These are phyloP conservation scores for Euglossa dilemma DNA, from an alignment of 1,140 invertebrate genomes.

Conservation along the genomic window DNA sequence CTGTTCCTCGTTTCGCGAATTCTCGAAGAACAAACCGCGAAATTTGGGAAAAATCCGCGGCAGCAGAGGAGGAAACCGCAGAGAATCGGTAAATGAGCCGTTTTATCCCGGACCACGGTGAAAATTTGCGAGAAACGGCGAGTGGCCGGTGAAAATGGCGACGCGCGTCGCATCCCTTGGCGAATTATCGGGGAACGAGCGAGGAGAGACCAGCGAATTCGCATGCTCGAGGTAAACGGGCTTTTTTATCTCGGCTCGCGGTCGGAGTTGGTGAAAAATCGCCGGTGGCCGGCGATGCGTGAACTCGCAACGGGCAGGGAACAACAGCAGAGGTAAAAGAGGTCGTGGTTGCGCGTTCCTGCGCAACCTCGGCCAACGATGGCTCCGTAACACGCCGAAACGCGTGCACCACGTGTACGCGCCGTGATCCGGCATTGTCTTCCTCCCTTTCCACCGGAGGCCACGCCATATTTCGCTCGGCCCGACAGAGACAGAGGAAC, in stretches of 20 bases:
- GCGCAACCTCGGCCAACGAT: constrained; percentile 10
- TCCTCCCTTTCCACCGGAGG: constrained; percentile 39
- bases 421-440: constrained; percentile 64
- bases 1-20: no score
- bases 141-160: neutral
- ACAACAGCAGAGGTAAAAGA: constrained; percentile 29
- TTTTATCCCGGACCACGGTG: no score
- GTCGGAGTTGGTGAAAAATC: constrained; percentile 31
- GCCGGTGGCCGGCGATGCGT: constrained; percentile 35
- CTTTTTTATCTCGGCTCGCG: constrained; percentile 37
- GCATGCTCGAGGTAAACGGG: constrained; percentile 8
- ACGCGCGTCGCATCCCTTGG: neutral
- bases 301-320: constrained; percentile 34
- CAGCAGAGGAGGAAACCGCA: no score
- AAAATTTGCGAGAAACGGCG: no score
- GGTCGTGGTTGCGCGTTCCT: constrained; percentile 27
- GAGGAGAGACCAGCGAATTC: neutral
- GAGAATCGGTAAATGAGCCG: no score
- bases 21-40: no score
- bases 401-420: neutral
- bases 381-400: constrained; percentile 15
- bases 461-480: constrained; percentile 58
- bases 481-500: constrained; percentile 32
- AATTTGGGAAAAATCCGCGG: no score
- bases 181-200: neutral